Evolutionary conservation across 2,113 vertebrate genomes (phyloP).

Genomic region (Tenebrosternarchus preto): DNA sequence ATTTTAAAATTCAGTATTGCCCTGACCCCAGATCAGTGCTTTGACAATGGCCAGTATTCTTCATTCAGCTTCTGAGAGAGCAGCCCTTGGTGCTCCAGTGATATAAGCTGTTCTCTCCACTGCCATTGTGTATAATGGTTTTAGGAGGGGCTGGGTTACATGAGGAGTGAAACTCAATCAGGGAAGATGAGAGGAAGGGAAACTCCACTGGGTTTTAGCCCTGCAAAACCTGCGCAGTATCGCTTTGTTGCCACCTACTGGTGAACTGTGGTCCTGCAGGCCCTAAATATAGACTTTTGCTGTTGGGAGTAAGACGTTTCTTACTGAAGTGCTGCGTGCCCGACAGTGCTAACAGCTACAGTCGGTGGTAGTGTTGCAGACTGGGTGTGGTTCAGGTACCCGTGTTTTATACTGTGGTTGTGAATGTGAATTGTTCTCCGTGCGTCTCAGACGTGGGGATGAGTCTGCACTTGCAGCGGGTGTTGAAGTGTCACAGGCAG

Average conservation of each 20-base stretch:
- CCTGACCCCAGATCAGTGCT: conserved; percentile 13
- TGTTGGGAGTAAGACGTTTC: neutral
- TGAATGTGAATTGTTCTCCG: neutral
- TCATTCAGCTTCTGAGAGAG: neutral
- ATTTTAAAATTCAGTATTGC: neutral
- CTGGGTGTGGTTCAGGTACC: too few species aligned
- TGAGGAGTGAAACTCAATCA: conserved; percentile 3
- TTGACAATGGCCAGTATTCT: neutral
- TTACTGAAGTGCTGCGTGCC: too few species aligned
- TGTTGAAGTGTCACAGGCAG: conserved; percentile 84
- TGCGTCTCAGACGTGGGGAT: conserved; percentile 73
- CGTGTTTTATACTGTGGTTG: neutral
- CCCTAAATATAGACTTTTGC: neutral
- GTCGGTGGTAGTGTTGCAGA: too few species aligned
- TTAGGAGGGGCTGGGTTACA: conserved; percentile 22
- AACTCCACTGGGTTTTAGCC: conserved; percentile 3
- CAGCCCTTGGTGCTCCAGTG: conserved; percentile 6
- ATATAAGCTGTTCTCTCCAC: conserved; percentile 12
- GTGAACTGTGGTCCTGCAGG: neutral
- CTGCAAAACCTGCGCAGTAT: neutral
- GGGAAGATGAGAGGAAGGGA: conserved; percentile 26
- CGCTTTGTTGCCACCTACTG: conserved; percentile 24
- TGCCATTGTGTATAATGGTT: conserved; percentile 30
- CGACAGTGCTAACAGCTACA: too few species aligned
- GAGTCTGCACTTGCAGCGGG: conserved; percentile 82